Percentiles rank a stretch among this genome's conserved stretches.
Evolutionary conservation across 1,140 invertebrate genomes (phyloP).

Genomic region (Cecropterus lyciades): DNA sequence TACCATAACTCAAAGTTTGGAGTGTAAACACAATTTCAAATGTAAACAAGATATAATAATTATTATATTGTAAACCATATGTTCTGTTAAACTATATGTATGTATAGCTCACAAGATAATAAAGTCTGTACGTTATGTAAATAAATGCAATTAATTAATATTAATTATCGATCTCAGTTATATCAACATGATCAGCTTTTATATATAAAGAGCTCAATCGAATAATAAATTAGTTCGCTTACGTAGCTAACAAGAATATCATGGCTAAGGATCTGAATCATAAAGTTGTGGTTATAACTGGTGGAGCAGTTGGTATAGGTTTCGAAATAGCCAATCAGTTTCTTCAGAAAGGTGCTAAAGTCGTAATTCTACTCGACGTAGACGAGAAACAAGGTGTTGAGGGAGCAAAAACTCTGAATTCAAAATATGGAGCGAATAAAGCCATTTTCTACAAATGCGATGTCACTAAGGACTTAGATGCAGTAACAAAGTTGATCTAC

Average conservation of each 20-base stretch:
- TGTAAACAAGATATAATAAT: no score
- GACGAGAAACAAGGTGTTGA: conserved; percentile 58
- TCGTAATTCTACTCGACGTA: conserved; percentile 70
- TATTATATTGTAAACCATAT: no score
- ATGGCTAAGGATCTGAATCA: conserved; percentile 20
- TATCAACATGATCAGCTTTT: neutral
- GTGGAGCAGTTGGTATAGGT: conserved; percentile 39
- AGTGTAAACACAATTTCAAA: no score
- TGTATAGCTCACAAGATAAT: no score
- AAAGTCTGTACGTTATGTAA: no score
- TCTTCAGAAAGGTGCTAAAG: conserved; percentile 34
- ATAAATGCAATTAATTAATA: no score
- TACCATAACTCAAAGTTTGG: no score
- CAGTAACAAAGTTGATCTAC: conserved; percentile 68
- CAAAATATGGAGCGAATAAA: conserved; percentile 76
- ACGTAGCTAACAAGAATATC: neutral
- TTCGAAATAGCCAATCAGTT: conserved; percentile 24
- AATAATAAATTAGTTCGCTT: neutral
- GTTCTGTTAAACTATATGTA: no score
- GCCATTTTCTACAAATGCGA: conserved; percentile 81
- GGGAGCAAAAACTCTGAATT: conserved; percentile 66
- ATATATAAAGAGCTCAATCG: neutral
- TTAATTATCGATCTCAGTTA: neutral
- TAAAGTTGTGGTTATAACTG: conserved; percentile 47
- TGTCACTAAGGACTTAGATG: conserved; percentile 76